Base-by-base conservation (phyloP, 2,888 invertebrate species). In the Troglohyphantes excavatus region DNA sequence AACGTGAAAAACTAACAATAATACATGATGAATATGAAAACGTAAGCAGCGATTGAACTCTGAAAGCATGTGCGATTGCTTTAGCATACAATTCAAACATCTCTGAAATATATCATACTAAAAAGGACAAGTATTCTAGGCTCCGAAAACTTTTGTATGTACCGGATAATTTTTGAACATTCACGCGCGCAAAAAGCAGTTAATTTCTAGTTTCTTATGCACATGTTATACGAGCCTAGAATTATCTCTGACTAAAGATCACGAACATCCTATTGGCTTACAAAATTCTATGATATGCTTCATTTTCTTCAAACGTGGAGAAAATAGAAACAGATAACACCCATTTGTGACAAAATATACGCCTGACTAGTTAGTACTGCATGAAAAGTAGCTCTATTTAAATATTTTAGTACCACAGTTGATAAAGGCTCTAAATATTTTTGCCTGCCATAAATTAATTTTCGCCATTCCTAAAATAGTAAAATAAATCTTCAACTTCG, bases 271-370 rank as follows among this genome's bases (percentile, higher is more conserved):
- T 90, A 90, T 84, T 84, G 89, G 78, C 89, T 72, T 83, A 82
- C 82, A 83, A 90, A 90, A 84, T 89, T 84, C 72, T 65, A 90
- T 90, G 89, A 90, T 90, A 90, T 90, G 89, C 89, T 78, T 83
- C 26, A 59, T 33, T 89, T 83, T 78, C 89, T 84, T 84, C 78
- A 84, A 79, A 86, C 70, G 61, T 76, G 81, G 65, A 61, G 59
- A 75, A 75, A 26, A 75, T 29, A 33, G 26, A 75, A 26, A 75
- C 23, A 33, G 26, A 73, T 23, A 83, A 83, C 75, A 82, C 68
- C 82, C 82, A 89, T 76, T 63, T 79, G 78, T 86, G 86, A 86
- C 86, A 86, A 79, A 86, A 82, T 88, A 88, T 82, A 82, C 68
- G 88, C 88, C 88, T 89, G 88, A 89, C 88, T 89, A 89, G 88